Evolutionary conservation across 1,140 invertebrate species (phyloP).

Genomic region (Leptonema lineaticorne): DNA sequence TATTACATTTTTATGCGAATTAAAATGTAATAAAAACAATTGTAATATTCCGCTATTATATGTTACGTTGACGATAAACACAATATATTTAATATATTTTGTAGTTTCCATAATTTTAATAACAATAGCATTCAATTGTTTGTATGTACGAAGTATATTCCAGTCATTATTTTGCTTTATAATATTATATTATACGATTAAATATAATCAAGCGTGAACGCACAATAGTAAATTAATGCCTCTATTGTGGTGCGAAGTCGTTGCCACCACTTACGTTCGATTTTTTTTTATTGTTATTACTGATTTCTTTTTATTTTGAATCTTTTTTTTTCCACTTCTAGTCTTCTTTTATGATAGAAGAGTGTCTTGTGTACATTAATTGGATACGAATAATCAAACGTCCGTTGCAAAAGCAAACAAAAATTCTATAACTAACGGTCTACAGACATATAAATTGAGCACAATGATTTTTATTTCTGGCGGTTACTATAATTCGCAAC

Average conservation of each 20-base stretch:
- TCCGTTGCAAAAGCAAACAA: constrained; percentile 22
- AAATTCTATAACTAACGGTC: constrained; percentile 18
- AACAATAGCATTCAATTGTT: neutral
- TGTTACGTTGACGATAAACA: too few relatives aligned
- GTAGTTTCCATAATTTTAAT: too few relatives aligned
- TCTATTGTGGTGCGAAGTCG: constrained; percentile 12
- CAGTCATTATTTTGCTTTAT: neutral
- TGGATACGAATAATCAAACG: constrained; percentile 28
- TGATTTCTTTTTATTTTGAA: neutral
- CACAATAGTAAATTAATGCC: constrained; percentile 27
- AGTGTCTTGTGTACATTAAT: constrained; percentile 21
- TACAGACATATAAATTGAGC: neutral
- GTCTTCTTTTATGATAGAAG: neutral
- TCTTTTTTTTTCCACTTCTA: neutral
- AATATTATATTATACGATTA: constrained; percentile 21
- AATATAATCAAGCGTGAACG: constrained; percentile 27
- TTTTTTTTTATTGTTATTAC: constrained; percentile 6
- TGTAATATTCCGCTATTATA: too few relatives aligned
- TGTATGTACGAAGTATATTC: neutral
- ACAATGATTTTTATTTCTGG: constrained; percentile 8
- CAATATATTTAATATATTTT: too few relatives aligned
- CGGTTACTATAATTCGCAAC: too few relatives aligned
- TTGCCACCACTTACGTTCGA: constrained; percentile 7
- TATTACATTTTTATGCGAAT: too few relatives aligned
- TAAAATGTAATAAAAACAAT: too few relatives aligned